Conservation (phyloP, 2,797 vertebrate genomes). For the Peromyscus nudipes region DNA sequence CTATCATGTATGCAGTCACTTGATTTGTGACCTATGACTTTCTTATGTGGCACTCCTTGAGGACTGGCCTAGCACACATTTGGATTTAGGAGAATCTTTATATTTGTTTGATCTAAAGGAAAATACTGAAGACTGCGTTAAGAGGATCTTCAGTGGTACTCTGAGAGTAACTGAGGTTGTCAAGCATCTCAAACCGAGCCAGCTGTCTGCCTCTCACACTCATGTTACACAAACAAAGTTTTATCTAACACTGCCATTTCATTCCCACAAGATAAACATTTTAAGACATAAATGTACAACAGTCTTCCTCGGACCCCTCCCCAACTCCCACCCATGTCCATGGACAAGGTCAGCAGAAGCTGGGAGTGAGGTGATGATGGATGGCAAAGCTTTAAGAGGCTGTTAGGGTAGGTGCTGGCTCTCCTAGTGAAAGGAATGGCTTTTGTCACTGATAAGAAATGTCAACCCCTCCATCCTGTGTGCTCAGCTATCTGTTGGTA, state of each 20-base stretch:
- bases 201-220: background rate
- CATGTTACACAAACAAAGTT: background rate
- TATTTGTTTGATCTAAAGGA: background rate
- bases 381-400: background rate
- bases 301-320: background rate
- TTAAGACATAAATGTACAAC: background rate
- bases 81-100: background rate
- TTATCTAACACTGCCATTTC: background rate
- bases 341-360: slow-evolving; percentile 24
- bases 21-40: background rate
- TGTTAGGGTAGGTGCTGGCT: background rate
- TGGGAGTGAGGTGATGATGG: background rate
- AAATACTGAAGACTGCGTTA: background rate
- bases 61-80: background rate
- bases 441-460: background rate
- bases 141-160: background rate
- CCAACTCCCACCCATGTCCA: background rate
- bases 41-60: background rate
- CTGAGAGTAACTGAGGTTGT: background rate
- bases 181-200: background rate
- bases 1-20: background rate
- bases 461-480: background rate
- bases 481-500: background rate
- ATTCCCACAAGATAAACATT: slow-evolving; percentile 17
- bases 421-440: too few relatives aligned